phyloP scores from a whole-genome alignment of 2,797 vertebrate genomes.

The Macroramphosus scolopax region DNA sequence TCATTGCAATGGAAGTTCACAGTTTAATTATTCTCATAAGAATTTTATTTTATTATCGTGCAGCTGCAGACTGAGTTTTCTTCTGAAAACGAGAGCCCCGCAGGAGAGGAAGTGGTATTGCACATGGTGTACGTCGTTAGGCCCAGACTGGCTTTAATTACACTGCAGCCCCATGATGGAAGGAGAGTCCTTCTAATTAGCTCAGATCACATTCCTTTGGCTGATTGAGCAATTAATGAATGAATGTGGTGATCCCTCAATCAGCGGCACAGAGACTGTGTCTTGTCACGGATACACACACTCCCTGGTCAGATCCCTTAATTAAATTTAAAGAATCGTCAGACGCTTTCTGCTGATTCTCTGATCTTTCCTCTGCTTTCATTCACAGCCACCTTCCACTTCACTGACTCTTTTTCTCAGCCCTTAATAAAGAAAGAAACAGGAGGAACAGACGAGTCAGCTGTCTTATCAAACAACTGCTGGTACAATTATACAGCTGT shows the following conservation, averaged over 20 bases:
- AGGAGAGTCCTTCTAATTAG: constrained; percentile 85
- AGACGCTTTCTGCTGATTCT: constrained; percentile 17
- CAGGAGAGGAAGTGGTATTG: constrained; percentile 60
- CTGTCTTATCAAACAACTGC: constrained; percentile 12
- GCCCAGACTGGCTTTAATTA: constrained; percentile 84
- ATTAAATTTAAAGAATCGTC: constrained; percentile 58
- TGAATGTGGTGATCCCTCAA: constrained; percentile 65
- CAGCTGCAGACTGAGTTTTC: too few relatives aligned
- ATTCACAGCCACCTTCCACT: constrained; percentile 18
- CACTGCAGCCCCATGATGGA: constrained; percentile 77
- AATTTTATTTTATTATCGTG: constrained; percentile 42
- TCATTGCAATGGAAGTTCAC: constrained; percentile 31
- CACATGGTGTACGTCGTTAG: constrained; percentile 59
- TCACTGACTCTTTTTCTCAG: background rate
- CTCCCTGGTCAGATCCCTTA: constrained; percentile 55
- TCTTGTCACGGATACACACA: constrained; percentile 58
- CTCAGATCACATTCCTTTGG: constrained; percentile 77
- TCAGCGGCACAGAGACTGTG: constrained; percentile 72
- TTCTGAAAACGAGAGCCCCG: too few relatives aligned
- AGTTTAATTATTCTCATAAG: constrained; percentile 39
- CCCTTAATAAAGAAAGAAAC: constrained; percentile 7
- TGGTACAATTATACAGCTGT: too few relatives aligned
- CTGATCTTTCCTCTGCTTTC: constrained; percentile 17
- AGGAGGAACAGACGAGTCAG: too few relatives aligned
- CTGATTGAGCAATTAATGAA: constrained; percentile 84